These are phyloP conservation scores for Zophobas atratus DNA, from an alignment of 1,140 invertebrate species.

Conservation along the genomic window DNA sequence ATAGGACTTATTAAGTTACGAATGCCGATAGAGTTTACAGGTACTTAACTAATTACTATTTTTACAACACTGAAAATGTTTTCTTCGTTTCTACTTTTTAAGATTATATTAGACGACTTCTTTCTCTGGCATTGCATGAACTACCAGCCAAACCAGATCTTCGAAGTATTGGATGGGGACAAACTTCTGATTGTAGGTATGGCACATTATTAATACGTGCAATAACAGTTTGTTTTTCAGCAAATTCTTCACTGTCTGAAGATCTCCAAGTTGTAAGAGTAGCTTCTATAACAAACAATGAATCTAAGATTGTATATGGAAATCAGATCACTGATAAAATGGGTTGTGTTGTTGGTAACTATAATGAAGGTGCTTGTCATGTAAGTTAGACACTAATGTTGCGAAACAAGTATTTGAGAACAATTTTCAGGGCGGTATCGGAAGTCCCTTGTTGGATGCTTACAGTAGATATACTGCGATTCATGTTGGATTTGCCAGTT, in stretches of 20 bases:
- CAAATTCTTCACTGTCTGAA: neutral
- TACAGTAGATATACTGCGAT: neutral
- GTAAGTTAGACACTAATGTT: neutral
- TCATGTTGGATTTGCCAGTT: constrained; percentile 16
- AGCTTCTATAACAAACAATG: neutral
- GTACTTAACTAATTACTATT: too few relatives aligned
- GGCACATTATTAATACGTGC: neutral
- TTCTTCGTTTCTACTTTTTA: too few relatives aligned
- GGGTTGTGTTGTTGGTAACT: neutral
- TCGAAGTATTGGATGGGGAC: neutral
- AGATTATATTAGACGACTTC: neutral
- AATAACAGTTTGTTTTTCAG: neutral
- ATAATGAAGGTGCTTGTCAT: neutral
- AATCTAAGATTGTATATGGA: constrained; percentile 7
- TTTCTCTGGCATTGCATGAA: neutral
- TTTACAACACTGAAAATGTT: too few relatives aligned
- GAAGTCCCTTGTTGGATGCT: constrained; percentile 11
- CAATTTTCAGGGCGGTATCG: neutral
- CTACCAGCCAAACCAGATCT: neutral
- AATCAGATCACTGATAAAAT: constrained; percentile 21
- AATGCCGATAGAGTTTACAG: too few relatives aligned
- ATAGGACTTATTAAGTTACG: too few relatives aligned
- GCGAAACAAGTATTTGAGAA: neutral
- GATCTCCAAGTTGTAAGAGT: neutral
- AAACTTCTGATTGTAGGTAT: neutral